These are phyloP conservation scores for Scalopus aquaticus DNA, from an alignment of 2,113 vertebrate genomes.

Conservation along the genomic window DNA sequence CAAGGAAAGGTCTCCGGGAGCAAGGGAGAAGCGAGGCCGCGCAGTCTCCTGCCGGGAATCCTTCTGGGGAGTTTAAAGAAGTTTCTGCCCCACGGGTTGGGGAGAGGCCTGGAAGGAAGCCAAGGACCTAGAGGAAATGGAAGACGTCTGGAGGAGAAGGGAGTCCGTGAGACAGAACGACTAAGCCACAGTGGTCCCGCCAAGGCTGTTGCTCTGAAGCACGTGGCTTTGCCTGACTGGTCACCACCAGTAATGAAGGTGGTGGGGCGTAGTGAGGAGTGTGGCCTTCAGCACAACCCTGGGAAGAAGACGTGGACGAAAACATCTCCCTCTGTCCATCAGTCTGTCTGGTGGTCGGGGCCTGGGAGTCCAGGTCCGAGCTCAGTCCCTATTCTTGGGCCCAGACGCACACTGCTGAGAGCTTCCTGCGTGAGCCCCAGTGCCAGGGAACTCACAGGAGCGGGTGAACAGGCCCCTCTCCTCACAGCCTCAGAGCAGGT, in stretches of 20 bases:
- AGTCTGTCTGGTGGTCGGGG: background rate
- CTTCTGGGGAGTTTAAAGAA: background rate
- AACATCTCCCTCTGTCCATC: background rate
- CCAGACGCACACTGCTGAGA: rapidly evolving
- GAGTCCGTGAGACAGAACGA: rapidly evolving
- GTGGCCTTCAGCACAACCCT: background rate
- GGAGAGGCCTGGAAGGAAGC: background rate
- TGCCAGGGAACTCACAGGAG: background rate
- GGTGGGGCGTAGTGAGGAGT: rapidly evolving
- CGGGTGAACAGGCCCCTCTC: rapidly evolving
- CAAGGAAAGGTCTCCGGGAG: background rate
- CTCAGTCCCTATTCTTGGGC: background rate
- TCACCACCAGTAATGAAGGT: no score
- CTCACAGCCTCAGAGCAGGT: background rate
- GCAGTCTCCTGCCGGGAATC: background rate
- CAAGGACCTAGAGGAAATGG: background rate
- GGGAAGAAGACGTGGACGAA: background rate
- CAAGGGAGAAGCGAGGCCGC: background rate
- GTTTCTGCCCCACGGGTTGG: rapidly evolving
- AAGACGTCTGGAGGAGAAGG: background rate
- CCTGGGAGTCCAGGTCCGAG: background rate
- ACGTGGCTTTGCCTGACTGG: background rate
- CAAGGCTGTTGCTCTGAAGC: background rate
- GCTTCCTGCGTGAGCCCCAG: background rate
- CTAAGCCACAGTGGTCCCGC: background rate